Base-by-base conservation (phyloP, 2,113 vertebrate species). In the Pangasianodon gigas region DNA sequence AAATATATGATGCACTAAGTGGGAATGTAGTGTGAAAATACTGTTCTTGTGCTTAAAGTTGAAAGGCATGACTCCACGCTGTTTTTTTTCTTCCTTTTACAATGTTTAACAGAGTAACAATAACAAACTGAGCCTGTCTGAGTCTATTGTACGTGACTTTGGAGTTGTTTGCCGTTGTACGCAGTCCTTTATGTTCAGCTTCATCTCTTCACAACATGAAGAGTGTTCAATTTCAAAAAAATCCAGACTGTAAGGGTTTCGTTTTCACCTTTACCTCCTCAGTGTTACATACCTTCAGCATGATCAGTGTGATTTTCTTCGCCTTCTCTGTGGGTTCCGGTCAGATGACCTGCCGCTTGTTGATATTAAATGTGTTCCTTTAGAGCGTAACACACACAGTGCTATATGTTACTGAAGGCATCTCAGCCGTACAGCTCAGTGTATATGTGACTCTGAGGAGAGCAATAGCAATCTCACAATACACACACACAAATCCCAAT, bases 11-110 rank as follows among this genome's bases (percentile, higher is more conserved):
- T 46, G 62, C 80, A 84, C 71, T 77, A 85, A 85, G 82, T 85
- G 18, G 83, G 54, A 89, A 79, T 85, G 83, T 52, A 89, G 84
- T 80, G 83, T 89, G 74, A 69, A 89, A 89, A 85, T 89, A 79
- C 84, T 89, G 74, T 89, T 80, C 8, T 79, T 69, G 71, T 89
- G 69, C 54, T 77, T 48, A 44, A 60, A 37, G 26, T 60, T 65
- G 83, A 89, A 65, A 75, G 82, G 71, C 52, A 79, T 84, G 71
- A 51, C 51, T 44, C 54, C 48, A 67, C 60, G 8, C 52, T 10
- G 24, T 26, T 65, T 41, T 51, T 37, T 41, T 87, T 58, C 41
- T 65, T 60, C n/a, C 52, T 56, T 56, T 54, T 1, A 29, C 26
- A 2, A 13, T 79, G 69, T 85, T 80, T 58, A 85, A 87, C 41